A percentile compares a stretch with the other conserved stretches of the same genome.
Conservation (phyloP, 2,797 vertebrate species). For the Megaceryle alcyon region DNA sequence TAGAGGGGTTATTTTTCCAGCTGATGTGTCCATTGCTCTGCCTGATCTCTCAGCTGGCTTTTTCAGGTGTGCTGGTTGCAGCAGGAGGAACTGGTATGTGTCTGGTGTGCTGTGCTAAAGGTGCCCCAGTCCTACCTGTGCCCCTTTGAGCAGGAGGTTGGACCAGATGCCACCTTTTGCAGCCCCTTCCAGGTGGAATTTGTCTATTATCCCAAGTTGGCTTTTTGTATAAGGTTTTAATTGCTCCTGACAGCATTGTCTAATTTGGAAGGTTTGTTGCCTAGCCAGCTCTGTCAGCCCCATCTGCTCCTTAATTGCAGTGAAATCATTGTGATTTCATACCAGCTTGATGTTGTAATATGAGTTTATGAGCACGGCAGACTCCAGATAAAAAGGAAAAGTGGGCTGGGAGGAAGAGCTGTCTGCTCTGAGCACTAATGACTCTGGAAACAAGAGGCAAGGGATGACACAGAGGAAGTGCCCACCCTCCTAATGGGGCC, state of each 20-base stretch:
- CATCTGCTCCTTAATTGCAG: constrained; percentile 34
- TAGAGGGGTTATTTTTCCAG: neutral
- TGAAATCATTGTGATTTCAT: constrained; percentile 36
- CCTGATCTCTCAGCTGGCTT: neutral
- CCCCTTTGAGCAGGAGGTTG: neutral
- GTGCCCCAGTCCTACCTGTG: rapidly evolving
- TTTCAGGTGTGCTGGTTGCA: neutral
- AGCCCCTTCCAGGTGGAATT: neutral
- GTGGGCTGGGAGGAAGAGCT: neutral
- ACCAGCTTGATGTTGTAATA: neutral
- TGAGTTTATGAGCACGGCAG: neutral
- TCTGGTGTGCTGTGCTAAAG: neutral
- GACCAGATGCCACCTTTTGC: neutral
- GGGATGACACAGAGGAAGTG: neutral
- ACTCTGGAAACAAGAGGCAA: neutral
- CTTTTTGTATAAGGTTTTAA: neutral
- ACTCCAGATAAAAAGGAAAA: neutral
- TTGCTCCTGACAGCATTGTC: neutral
- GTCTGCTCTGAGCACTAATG: neutral
- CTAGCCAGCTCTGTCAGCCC: neutral
- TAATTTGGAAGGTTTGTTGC: constrained; percentile 21
- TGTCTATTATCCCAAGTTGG: neutral
- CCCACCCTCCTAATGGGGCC: neutral
- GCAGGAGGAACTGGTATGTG: neutral
- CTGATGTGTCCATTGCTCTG: rapidly evolving